Base-by-base conservation (phyloP, 1,140 invertebrate genomes). In the Nilaparvata lugens region DNA sequence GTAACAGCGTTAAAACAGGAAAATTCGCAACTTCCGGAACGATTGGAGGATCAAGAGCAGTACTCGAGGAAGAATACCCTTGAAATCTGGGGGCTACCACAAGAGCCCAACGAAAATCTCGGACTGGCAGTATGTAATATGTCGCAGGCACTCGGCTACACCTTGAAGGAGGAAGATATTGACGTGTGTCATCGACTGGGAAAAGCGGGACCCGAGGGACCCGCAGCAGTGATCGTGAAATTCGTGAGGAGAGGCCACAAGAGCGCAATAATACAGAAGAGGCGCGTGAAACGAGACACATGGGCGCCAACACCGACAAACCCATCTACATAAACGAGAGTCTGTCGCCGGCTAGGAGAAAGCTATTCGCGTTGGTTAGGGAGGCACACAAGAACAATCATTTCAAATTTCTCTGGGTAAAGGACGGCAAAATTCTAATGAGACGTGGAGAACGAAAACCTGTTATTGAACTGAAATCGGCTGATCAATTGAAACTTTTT, bases 261-360 rank as follows among this genome's bases (percentile, higher is more conserved):
- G 57, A 58, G 11, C 21, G 31, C 9, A 45, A 51, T 51, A 9
- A 51, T 24, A 4, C 19, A 13, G 23, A 51, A 25, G n/a, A 58
- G 19, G 31, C 40, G 57, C 19, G 23, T 25, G 40, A 42, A 35
- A 48, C 43, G n/a, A 18, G 45, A 45, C 21, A 58, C 18, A 48
- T 58, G 14, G 43, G 38, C 23, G 18, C 13, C 14, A 42, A 9
- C 13, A 25, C n/a, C 42, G 57, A 45, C 19, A 14, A 19, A 3
- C 40, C 53, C 16, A 45, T 62, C 11, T 62, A 52, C 52, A 57
- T 62, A 23, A 62, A 62, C 40, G 61, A 62, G 54, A 45, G 42
- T 14, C 56, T 62, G 23, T 45, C 16, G 11, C 38, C 54, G 16
- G 14, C 40, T 19, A 23, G 56, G 6, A 31, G 56, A 57, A 58